phyloP scores from a whole-genome alignment of 2,797 vertebrate genomes.

The Rhynchotus rufescens region DNA sequence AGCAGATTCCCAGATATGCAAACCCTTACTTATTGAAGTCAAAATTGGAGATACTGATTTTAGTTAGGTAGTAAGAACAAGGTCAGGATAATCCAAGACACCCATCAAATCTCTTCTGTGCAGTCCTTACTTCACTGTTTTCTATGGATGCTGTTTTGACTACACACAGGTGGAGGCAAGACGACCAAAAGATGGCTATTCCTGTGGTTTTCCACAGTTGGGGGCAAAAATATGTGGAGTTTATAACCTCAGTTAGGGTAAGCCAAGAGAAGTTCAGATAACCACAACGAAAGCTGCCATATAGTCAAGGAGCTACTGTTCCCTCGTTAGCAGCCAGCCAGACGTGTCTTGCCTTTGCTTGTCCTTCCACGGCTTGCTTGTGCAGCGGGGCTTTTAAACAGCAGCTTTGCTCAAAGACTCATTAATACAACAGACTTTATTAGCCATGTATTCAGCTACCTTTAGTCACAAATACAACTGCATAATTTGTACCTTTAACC shows the following conservation, averaged over 20 bases:
- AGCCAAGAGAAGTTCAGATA: neutral
- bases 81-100: neutral
- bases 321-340: neutral
- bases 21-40: neutral
- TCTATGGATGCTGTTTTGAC: neutral
- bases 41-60: neutral
- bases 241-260: neutral
- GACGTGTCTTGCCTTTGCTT: neutral
- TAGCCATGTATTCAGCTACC: neutral
- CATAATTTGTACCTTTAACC: neutral
- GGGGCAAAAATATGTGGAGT: neutral
- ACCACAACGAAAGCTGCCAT: neutral
- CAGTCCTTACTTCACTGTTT: neutral
- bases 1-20: conserved; percentile 6
- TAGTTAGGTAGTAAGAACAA: neutral
- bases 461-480: neutral
- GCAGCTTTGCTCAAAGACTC: neutral
- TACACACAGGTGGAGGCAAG: neutral
- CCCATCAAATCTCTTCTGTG: neutral
- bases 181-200: neutral
- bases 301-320: neutral
- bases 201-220: neutral
- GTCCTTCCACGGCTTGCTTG: neutral
- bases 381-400: neutral
- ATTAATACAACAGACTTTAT: neutral